Base-by-base conservation (phyloP, 1,140 invertebrate species). In the Danaus melanippus region DNA sequence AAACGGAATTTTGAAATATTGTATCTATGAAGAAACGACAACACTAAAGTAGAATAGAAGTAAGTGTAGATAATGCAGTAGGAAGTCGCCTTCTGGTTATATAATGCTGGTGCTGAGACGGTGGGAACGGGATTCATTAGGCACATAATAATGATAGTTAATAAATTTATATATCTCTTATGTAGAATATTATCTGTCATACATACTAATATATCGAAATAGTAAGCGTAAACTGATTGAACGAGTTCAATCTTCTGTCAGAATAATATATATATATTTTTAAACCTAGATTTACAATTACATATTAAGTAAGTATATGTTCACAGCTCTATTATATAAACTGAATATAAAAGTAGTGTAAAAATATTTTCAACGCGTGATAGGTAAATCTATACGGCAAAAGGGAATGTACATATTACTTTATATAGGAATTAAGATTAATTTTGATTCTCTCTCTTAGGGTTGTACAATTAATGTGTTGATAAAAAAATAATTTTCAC, bases 181-280 rank as follows among this genome's bases (percentile, higher is more conserved):
- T 51, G 66, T 72, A 80, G 74, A 77, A 71, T 71, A 71, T 67
- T 64, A 61, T 76, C 68, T 68, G 69, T 74, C 74, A 48, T 55
- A 60, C 43, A 76, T 67, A 73, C 71, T 78, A 80, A 74, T 62
- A 76, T 82, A 82, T 81, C 68, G 69, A 79, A 79, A 78, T 85
- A 85, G 74, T 85, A 85, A 85, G 82, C 79, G 82, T 85, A 85
- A 80, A 76, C 71, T 72, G 70, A 66, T 75, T 69, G 64, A 74
- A 69, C 70, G 58, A 67, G 64, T 56, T 73, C 67, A 69, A 79
- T 66, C 12, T 50, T 57, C 54, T 51, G 56, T 61, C 47, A 57
- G 59, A 54, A 55, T 56, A 45, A 54, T 54, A 51, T 21, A 41
- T 42, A 15, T 15, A 15, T 39, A 39, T 49, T 32, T 32, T 32